Conservation (phyloP, 2,888 invertebrate genomes). For the Ariolimax columbianus region DNA sequence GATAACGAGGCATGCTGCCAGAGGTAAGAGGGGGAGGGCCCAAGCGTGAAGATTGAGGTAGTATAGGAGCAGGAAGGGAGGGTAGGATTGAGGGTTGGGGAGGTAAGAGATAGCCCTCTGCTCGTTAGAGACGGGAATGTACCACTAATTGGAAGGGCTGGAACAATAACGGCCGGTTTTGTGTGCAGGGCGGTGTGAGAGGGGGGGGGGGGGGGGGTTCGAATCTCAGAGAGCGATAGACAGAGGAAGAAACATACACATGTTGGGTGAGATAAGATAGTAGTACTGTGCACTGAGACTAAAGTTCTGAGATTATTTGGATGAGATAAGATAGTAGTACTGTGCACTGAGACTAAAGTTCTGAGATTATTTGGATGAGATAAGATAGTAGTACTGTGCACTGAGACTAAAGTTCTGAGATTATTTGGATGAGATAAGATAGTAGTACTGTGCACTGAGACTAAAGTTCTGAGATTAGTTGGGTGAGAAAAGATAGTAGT, state of each 20-base stretch:
- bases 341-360: too few species aligned
- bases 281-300: too few species aligned
- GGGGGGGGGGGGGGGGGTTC: not conserved
- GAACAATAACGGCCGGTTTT: not conserved
- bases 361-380: too few species aligned
- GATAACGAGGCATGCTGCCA: slow-evolving; percentile 9
- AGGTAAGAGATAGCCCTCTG: not conserved
- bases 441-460: too few species aligned
- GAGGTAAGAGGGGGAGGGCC: not conserved
- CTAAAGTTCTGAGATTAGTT: not conserved
- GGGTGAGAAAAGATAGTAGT: not conserved
- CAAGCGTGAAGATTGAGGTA: too few species aligned
- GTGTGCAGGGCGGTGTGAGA: not conserved
- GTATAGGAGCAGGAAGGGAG: too few species aligned
- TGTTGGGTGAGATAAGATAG: too few species aligned
- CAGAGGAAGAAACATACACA: not conserved
- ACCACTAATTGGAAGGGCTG: slow-evolving; percentile 2
- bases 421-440: too few species aligned
- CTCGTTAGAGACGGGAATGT: not conserved
- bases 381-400: too few species aligned
- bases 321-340: too few species aligned
- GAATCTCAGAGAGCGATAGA: not conserved
- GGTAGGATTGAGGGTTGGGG: not conserved
- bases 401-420: too few species aligned
- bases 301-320: too few species aligned